Percentiles rank a stretch among this genome's conserved stretches.
These are phyloP conservation scores for Drosophila orosa DNA, from an alignment of 1,140 invertebrate species.

Conservation along the genomic window DNA sequence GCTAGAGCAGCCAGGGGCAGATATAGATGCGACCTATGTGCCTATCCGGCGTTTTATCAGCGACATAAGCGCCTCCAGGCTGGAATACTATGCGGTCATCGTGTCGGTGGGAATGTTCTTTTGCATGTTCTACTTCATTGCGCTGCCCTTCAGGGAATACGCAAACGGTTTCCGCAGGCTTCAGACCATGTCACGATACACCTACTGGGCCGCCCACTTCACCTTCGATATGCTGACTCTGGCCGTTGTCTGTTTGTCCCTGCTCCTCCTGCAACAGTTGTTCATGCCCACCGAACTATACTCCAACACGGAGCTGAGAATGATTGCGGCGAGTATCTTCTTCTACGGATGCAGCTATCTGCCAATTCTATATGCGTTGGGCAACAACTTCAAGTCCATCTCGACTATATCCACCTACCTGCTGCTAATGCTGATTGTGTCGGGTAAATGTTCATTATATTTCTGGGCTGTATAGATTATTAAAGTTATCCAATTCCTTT, in stretches of 20 bases:
- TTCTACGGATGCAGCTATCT: constrained; percentile 77
- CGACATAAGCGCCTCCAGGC: constrained; percentile 66
- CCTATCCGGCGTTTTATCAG: constrained; percentile 64
- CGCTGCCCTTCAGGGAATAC: constrained; percentile 74
- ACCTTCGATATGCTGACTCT: constrained; percentile 66
- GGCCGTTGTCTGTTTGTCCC: constrained; percentile 22
- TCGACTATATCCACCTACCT: constrained; percentile 80
- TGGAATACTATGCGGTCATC: constrained; percentile 75
- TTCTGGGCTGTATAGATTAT: background rate
- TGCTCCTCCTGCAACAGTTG: constrained; percentile 44
- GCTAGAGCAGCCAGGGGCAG: constrained; percentile 6
- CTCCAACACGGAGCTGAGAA: constrained; percentile 29
- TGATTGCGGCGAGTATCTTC: constrained; percentile 63
- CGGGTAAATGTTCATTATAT: constrained; percentile 48
- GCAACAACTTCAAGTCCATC: constrained; percentile 76
- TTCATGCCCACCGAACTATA: constrained; percentile 73
- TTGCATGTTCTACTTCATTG: constrained; percentile 76
- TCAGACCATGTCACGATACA: constrained; percentile 69
- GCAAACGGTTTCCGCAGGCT: constrained; percentile 74
- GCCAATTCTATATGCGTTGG: constrained; percentile 72
- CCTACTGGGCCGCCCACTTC: constrained; percentile 70
- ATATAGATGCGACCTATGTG: constrained; percentile 64
- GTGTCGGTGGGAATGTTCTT: constrained; percentile 72
- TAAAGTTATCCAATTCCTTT: background rate
- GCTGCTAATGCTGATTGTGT: constrained; percentile 74